Evolutionary conservation across 92 coral and sea anemone genomes (phyloP).

Genomic region (Siderastrea radians): DNA sequence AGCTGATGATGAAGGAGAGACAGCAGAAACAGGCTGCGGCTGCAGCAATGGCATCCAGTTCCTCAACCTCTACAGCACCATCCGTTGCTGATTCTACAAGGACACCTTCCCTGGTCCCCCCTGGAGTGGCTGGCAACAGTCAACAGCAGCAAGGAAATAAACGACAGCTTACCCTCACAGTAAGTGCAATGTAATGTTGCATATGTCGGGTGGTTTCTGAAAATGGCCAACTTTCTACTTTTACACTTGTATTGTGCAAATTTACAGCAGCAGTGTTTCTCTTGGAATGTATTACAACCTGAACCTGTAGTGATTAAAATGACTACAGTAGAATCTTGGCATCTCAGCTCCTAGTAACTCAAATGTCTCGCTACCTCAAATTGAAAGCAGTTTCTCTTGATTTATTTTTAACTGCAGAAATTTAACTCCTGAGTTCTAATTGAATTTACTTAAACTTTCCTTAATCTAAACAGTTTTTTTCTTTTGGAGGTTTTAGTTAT

Average conservation of each 20-base stretch:
- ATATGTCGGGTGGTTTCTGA: neutral
- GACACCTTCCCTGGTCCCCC: conserved; percentile 26
- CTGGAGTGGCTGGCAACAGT: conserved; percentile 21
- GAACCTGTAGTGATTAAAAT: no score
- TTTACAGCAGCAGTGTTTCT: neutral
- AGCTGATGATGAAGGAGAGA: conserved; percentile 84
- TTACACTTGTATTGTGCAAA: neutral
- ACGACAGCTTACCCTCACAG: conserved; percentile 92
- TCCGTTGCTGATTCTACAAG: conserved; percentile 51
- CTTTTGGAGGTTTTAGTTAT: no score
- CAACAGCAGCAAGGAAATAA: conserved; percentile 74
- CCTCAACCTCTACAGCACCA: conserved; percentile 46
- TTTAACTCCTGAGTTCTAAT: no score
- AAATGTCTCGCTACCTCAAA: no score
- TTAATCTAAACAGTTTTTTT: no score
- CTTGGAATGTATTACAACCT: neutral
- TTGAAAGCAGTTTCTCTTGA: no score
- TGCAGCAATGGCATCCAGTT: conserved; percentile 55
- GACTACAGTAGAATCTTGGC: no score
- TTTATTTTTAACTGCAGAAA: no score
- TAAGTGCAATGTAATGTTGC: neutral
- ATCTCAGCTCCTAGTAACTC: no score
- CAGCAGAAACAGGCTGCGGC: conserved; percentile 83
- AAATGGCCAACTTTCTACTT: neutral
- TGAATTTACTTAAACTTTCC: no score